phyloP scores from a whole-genome alignment of 2,797 vertebrate species.

The Anabas testudineus region DNA sequence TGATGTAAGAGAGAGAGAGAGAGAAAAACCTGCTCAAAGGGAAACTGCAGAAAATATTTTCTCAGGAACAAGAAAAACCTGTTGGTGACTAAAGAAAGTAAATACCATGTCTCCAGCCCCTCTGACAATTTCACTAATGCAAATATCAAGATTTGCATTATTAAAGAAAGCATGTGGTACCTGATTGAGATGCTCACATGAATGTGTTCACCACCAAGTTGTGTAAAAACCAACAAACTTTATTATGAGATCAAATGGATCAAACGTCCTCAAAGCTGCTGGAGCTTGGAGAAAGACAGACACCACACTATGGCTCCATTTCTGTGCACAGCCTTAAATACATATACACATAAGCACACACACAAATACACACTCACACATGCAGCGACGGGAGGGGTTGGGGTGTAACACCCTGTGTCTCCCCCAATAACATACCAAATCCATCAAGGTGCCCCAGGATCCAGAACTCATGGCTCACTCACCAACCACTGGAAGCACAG shows the following conservation, averaged over 20 bases:
- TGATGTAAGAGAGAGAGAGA: neutral
- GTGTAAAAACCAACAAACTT: neutral
- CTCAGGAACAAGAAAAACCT: neutral
- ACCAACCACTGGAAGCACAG: constrained; percentile 56
- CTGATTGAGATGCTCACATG: neutral
- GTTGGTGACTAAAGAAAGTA: neutral
- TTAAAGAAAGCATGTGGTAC: neutral
- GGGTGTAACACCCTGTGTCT: constrained; percentile 75
- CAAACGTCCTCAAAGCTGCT: constrained; percentile 33
- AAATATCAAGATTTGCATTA: too few species aligned
- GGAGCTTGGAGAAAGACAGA: constrained; percentile 30
- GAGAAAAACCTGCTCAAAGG: too few species aligned
- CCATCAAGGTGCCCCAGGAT: constrained; percentile 76
- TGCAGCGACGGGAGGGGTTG: constrained; percentile 37
- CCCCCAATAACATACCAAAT: constrained; percentile 84
- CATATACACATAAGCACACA: constrained; percentile 25
- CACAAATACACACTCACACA: constrained; percentile 41
- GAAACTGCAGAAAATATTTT: too few species aligned
- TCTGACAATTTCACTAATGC: too few species aligned
- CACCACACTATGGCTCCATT: constrained; percentile 27
- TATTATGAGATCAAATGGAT: constrained; percentile 33
- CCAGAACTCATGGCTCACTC: constrained; percentile 47
- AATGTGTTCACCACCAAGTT: neutral
- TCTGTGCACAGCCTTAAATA: constrained; percentile 38
- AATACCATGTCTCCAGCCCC: neutral